Evolutionary conservation across 2,113 vertebrate genomes (phyloP).

Genomic region (Monopterus albus): DNA sequence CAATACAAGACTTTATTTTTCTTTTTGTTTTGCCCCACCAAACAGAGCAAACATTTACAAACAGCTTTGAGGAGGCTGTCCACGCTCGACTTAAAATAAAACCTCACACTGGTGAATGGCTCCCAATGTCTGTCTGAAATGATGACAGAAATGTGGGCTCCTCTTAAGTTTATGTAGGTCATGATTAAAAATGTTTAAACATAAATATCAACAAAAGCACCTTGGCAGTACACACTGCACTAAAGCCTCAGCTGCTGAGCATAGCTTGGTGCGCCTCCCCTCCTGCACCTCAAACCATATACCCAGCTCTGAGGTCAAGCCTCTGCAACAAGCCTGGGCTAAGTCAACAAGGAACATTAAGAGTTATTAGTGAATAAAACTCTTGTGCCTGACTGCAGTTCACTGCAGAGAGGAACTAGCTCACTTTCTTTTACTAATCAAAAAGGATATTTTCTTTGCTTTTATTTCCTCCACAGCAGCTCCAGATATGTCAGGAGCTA

Average conservation of each 20-base stretch:
- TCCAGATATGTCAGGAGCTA: conserved; percentile 56
- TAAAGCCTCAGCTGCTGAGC: conserved; percentile 45
- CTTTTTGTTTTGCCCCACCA: conserved; percentile 45
- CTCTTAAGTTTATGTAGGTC: conserved; percentile 72
- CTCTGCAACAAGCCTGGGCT: conserved; percentile 72
- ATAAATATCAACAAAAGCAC: conserved; percentile 72
- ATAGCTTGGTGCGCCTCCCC: conserved; percentile 62
- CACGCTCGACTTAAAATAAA: conserved; percentile 60
- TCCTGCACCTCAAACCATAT: conserved; percentile 75
- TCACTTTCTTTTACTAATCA: conserved; percentile 68
- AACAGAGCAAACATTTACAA: conserved; percentile 76
- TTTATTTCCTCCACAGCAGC: conserved; percentile 12
- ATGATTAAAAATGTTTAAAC: conserved; percentile 73
- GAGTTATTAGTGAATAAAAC: conserved; percentile 82
- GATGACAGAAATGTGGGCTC: conserved; percentile 72
- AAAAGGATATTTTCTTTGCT: conserved; percentile 74
- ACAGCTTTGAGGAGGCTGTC: conserved; percentile 51
- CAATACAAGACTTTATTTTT: conserved; percentile 43
- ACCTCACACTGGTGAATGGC: conserved; percentile 59
- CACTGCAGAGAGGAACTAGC: conserved; percentile 67
- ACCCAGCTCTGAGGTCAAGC: conserved; percentile 75
- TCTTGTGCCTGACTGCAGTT: conserved; percentile 74
- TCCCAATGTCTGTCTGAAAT: conserved; percentile 62
- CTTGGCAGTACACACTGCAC: conserved; percentile 19
- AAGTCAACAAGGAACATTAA: conserved; percentile 81